phyloP scores from a whole-genome alignment of 2,113 vertebrate genomes.

The Psophia crepitans region DNA sequence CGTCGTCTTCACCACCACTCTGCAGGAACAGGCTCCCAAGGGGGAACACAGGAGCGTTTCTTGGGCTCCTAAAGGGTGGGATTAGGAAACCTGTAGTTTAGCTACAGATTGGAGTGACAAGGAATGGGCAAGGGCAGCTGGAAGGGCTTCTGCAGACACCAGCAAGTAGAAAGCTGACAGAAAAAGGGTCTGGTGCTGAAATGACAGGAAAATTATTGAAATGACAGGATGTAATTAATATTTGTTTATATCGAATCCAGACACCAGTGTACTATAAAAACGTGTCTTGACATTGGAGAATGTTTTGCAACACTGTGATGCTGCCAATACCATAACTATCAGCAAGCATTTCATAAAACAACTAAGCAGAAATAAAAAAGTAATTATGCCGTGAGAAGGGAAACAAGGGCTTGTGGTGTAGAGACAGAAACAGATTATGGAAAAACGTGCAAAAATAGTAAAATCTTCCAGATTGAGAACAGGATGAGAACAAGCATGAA shows the following conservation, averaged over 20 bases:
- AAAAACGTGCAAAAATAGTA: neutral
- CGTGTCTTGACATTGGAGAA: fast-evolving
- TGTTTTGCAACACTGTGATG: neutral
- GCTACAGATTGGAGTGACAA: too few relatives aligned
- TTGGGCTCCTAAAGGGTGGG: neutral
- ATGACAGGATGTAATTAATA: neutral
- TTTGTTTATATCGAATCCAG: neutral
- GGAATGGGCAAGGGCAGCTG: too few relatives aligned
- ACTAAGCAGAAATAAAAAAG: neutral
- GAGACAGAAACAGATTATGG: neutral
- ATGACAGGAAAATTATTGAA: neutral
- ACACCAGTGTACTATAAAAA: neutral
- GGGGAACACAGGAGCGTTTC: too few relatives aligned
- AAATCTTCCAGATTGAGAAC: neutral
- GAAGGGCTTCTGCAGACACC: neutral
- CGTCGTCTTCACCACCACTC: neutral
- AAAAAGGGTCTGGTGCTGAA: neutral
- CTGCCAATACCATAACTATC: neutral
- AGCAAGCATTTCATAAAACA: neutral
- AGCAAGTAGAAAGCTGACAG: neutral
- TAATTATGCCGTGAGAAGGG: neutral
- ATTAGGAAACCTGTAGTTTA: neutral
- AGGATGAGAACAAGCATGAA: neutral
- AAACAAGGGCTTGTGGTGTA: neutral
- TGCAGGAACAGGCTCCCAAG: neutral